A percentile compares a stretch with the other conserved stretches of the same genome.
Conservation (phyloP, 2,888 invertebrate species). For the Hofmannophila pseudospretella region DNA sequence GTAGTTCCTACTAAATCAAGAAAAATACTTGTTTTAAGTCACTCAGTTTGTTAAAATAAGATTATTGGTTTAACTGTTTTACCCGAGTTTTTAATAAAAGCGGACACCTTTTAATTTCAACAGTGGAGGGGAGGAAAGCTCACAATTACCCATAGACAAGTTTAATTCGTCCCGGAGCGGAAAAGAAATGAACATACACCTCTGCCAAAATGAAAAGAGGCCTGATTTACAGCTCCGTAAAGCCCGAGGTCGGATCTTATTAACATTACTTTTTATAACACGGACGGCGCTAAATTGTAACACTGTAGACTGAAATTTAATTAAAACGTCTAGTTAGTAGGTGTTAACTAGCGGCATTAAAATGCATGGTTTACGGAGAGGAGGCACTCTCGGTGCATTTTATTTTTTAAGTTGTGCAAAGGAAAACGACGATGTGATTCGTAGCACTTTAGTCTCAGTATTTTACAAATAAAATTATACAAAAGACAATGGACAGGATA, state of each 20-base stretch:
- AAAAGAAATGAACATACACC: constrained; percentile 70
- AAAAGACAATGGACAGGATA: too few species aligned
- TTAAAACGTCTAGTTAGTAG: constrained; percentile 64
- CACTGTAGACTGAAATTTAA: constrained; percentile 70
- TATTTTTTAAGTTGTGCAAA: not conserved
- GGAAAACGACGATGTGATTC: not conserved
- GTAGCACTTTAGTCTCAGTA: too few species aligned
- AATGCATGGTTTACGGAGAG: constrained; percentile 15
- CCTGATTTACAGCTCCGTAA: constrained; percentile 69
- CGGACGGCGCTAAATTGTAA: constrained; percentile 64
- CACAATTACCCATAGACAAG: constrained; percentile 59
- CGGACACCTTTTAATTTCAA: constrained; percentile 38
- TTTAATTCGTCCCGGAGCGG: constrained; percentile 57
- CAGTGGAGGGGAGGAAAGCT: constrained; percentile 29
- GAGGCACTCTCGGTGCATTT: constrained; percentile 2
- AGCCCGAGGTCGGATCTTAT: constrained; percentile 64
- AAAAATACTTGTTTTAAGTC: too few species aligned
- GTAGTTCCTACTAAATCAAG: too few species aligned
- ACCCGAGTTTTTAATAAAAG: constrained; percentile 10
- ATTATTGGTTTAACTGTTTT: too few species aligned
- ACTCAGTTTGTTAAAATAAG: too few species aligned
- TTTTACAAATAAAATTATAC: too few species aligned
- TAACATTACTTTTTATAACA: constrained; percentile 76
- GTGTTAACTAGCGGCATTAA: constrained; percentile 64
- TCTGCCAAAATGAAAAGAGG: constrained; percentile 67